A percentile compares a stretch with the other conserved stretches of the same genome.
phyloP scores from a whole-genome alignment of 23 tunicate genomes.

The Ascidia mentula region DNA sequence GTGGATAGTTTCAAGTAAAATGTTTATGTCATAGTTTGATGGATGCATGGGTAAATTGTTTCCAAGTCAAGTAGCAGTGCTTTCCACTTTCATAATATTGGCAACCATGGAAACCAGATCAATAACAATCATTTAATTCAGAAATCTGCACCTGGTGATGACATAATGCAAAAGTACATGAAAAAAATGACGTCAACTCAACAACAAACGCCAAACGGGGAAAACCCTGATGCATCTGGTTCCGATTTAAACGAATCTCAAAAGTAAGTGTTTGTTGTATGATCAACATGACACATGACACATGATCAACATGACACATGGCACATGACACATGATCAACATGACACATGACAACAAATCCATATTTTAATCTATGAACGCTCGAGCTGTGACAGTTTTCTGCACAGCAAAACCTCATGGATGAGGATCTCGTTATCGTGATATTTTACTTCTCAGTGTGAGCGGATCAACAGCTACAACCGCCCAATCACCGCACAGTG shows the following conservation, averaged over 20 bases:
- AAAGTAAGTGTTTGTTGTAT: constrained; percentile 22
- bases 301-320: no score
- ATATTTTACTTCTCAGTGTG: constrained; percentile 22
- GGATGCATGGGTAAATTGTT: no score
- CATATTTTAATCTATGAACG: no score
- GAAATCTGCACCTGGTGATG: constrained; percentile 52
- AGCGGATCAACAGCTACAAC: constrained; percentile 46
- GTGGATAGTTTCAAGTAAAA: no score
- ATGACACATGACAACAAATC: no score
- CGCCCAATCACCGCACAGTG: constrained; percentile 51
- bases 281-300: no score
- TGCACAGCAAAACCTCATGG: no score
- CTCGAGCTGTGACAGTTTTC: no score
- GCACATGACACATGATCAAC: no score
- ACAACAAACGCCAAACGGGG: not conserved
- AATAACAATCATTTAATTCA: not conserved
- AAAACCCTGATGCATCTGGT: constrained; percentile 2
- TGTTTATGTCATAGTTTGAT: not conserved
- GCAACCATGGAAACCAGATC: not conserved
- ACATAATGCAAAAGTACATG: constrained; percentile 89
- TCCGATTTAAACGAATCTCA: constrained; percentile 30
- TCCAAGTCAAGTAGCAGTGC: no score
- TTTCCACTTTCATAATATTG: no score
- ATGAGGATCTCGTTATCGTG: no score
- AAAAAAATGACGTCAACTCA: constrained; percentile 51